Base-by-base conservation (phyloP, 1,140 invertebrate species). In the Neoseiulus cucumeris region DNA sequence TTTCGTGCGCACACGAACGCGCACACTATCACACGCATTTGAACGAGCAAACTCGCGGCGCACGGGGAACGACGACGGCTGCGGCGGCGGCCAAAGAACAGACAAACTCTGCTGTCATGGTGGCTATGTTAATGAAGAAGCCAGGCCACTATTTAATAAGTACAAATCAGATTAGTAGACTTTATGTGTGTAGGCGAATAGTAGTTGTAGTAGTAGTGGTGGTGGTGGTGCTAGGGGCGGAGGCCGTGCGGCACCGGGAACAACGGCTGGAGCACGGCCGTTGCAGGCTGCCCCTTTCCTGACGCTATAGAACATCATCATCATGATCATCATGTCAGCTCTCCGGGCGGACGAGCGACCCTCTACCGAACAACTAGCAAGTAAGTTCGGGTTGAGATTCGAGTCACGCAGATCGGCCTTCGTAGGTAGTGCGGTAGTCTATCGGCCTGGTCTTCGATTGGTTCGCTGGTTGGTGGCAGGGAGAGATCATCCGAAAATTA, bases 161-260 rank as follows among this genome's bases (percentile, higher is more conserved):
- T 29, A 59, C 51, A 59, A 59, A 59, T 59, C 51, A 20, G 51
- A 59, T 59, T 59, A 59, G 51, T 59, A 59, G 51, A 59, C 51
- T 59, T 59, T 59, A 59, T 59, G 51, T 59, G 51, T 47, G 25
- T 20, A 22, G 25, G 51, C 51, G 51, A 47, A 28, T 47, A 47
- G 45, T 47, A 47, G 45, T 47, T 4, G 45, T 6, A 47, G 45
- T 2, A 59, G 14, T 20, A 1, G 51, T n/a, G 22, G 9, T 2
- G 22, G 22, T 2, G 22, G 22, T 47, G 28, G 45, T 25, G 28
- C 45, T 47, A 25, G 45, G 20, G 20, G 45, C 45, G 14, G 45
- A 20, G 20, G 45, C 12, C 12, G 18, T 47, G 45, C 14, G 14
- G 45, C 14, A 44, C 12, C 42, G 42, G n/a, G n/a, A n/a, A n/a